phyloP scores from a whole-genome alignment of 2,113 vertebrate genomes.

The Butorides virescens region DNA sequence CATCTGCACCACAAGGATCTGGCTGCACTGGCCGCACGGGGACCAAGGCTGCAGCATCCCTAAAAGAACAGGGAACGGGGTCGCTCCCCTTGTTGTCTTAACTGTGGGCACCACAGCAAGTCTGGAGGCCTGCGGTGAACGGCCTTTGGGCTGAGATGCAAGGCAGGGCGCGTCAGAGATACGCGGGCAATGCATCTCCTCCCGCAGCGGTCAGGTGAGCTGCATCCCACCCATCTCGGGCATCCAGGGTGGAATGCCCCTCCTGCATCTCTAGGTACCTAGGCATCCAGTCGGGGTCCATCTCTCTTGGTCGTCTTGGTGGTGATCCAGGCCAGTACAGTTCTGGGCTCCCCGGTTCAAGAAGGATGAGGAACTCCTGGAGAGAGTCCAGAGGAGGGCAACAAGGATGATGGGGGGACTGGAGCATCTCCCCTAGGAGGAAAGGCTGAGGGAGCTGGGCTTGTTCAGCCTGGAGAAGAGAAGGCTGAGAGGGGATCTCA shows the following conservation, averaged over 20 bases:
- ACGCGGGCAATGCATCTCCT: not conserved
- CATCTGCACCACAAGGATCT: not conserved
- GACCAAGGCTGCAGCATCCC: not conserved
- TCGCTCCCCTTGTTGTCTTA: not conserved
- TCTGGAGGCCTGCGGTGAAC: not conserved
- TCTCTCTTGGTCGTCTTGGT: not conserved
- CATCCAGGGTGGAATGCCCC: not conserved
- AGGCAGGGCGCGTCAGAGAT: not conserved
- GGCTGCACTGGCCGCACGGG: fast-evolving
- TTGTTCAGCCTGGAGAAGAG: too few species aligned
- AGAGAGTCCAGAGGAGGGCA: too few species aligned
- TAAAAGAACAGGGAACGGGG: not conserved
- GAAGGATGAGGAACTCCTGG: too few species aligned
- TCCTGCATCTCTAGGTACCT: not conserved
- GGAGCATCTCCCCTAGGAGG: too few species aligned
- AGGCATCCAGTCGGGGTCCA: not conserved
- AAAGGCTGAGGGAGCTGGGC: too few species aligned
- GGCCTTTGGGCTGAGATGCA: not conserved
- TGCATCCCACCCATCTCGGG: not conserved
- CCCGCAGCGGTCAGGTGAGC: not conserved
- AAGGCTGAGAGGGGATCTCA: too few species aligned
- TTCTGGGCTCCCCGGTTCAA: too few species aligned
- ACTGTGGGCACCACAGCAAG: not conserved
- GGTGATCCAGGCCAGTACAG: not conserved
- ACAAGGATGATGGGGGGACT: too few species aligned